These are phyloP conservation scores for Sterrhoptilus dennistouni DNA, from an alignment of 2,113 vertebrate species.

Conservation along the genomic window DNA sequence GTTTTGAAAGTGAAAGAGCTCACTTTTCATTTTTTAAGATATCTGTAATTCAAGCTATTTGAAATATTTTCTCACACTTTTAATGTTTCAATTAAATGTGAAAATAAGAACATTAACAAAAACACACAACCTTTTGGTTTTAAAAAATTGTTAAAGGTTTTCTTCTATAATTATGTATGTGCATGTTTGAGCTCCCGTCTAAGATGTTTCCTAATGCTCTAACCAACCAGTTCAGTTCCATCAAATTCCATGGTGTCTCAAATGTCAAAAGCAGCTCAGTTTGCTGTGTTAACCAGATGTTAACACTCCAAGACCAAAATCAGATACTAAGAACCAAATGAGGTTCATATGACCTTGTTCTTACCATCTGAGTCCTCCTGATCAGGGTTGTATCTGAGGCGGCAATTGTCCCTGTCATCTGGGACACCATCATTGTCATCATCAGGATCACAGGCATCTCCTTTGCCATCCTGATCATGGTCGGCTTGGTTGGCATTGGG, in stretches of 20 bases:
- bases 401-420: constrained; percentile 94
- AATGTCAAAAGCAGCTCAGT: neutral
- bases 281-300: neutral
- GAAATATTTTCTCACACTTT: neutral
- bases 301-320: neutral
- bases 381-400: constrained; percentile 87
- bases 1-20: neutral
- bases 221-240: neutral
- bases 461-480: constrained; percentile 92
- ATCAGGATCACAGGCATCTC: constrained; percentile 93
- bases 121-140: fast-evolving
- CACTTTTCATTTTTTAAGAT: neutral
- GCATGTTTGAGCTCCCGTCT: neutral
- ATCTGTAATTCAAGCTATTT: neutral
- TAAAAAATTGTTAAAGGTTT: neutral
- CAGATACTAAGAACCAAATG: neutral
- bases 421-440: constrained; percentile 95
- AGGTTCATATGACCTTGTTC: neutral
- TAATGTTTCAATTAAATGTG: neutral
- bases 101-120: neutral
- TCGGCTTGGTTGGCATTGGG: constrained; percentile 95
- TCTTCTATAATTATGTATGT: neutral
- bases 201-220: neutral
- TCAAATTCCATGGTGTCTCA: neutral
- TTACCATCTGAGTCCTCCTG: constrained; percentile 91